Base-by-base conservation (phyloP, 1,140 invertebrate species). In the Chironomus tepperi region DNA sequence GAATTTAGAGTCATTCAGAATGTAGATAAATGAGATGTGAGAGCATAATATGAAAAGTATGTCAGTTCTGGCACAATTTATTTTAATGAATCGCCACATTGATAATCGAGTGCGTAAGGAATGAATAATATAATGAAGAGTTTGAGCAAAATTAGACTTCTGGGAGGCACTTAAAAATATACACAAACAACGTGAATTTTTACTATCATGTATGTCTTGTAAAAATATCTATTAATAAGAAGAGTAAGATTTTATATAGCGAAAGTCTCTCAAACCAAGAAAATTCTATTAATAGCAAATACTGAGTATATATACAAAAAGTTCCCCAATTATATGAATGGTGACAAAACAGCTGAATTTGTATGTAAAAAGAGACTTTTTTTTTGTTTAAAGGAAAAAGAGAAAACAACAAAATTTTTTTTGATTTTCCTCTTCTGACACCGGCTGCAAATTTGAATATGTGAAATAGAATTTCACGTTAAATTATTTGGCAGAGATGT, bases 231-330 rank as follows among this genome's bases (percentile, higher is more conserved):
- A 34, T 34, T 34, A 57, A 15, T 15, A 15, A 57, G 12, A 57
- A 57, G 47, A 57, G 12, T n/a, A 15, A 57, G 47, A 12, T 12
- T 57, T 12, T 57, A 57, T n/a, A 57, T 9, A 34, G 24, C 24
- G 24, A 34, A 57, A 57, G 47, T 15, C 12, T 57, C 47, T 57
- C 47, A n/a, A 34, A 34, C 24, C 24, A 12, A 57, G 8, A 12
- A 57, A n/a, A n/a, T 57, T 5, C 47, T 57, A 57, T 57, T 57
- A 15, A 57, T 57, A 57, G 47, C 12, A n/a, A 3, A 5, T 1
- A n/a, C n/a, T 57, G n/a, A 57, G 12, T n/a, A 57, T 57, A 57
- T 57, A 47, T 57, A 57, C n/a, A 57, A n/a, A 57, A 57, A 57
- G n/a, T 57, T 57, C n/a, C 47, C 12, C 12, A 1, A 57, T 57